phyloP scores from a whole-genome alignment of 2,113 vertebrate species.

The Semnornis frantzii region DNA sequence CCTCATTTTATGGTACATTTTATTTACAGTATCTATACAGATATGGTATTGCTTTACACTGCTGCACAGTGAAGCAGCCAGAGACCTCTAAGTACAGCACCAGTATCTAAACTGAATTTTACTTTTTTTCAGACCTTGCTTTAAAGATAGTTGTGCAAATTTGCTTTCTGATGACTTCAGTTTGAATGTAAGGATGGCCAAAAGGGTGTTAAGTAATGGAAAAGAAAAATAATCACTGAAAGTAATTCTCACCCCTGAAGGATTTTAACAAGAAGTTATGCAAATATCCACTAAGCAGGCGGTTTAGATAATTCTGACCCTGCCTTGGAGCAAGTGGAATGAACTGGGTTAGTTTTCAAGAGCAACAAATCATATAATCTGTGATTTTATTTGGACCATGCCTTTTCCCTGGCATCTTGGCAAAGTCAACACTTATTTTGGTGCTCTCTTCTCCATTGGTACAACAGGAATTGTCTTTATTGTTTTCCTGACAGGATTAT shows the following conservation, averaged over 20 bases:
- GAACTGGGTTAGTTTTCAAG: slow-evolving; percentile 17
- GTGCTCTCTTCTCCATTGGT: background rate
- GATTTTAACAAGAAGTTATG: slow-evolving; percentile 23
- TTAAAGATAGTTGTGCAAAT: background rate
- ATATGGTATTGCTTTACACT: background rate
- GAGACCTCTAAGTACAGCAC: background rate
- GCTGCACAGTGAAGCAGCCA: background rate
- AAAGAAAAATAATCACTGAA: background rate
- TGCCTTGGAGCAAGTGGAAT: slow-evolving; percentile 14
- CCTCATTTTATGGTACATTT: background rate
- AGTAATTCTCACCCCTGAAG: background rate
- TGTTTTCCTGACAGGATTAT: no score
- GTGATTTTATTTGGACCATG: background rate
- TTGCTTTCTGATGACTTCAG: background rate
- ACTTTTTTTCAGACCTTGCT: background rate
- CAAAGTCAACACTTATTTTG: background rate
- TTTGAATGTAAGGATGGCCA: background rate
- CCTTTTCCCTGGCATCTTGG: background rate
- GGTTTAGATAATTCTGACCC: slow-evolving; percentile 19
- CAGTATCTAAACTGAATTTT: background rate
- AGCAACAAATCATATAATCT: background rate
- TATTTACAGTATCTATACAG: background rate
- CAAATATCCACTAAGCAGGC: slow-evolving; percentile 9
- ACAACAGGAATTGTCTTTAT: background rate
- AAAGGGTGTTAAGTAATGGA: slow-evolving; percentile 15